phyloP scores from a whole-genome alignment of 2,113 vertebrate genomes.

The Rhipidura dahli region DNA sequence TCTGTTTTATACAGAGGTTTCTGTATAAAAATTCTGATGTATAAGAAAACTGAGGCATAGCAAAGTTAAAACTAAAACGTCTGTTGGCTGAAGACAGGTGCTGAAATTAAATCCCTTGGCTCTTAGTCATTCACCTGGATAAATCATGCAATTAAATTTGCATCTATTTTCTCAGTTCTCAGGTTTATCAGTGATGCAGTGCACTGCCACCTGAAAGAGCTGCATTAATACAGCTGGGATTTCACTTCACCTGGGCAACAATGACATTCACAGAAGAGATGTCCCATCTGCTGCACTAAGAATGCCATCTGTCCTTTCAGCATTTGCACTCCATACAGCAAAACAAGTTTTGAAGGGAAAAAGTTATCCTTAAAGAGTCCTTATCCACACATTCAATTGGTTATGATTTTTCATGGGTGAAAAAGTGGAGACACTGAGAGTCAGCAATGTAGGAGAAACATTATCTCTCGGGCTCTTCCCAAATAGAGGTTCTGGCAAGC shows the following conservation, averaged over 20 bases:
- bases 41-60: not conserved
- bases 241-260: constrained; percentile 53
- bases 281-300: constrained; percentile 49
- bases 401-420: not conserved
- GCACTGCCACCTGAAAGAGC: constrained; percentile 19
- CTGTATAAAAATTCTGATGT: not conserved
- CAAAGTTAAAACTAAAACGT: not conserved
- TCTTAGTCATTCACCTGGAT: not conserved
- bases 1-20: not conserved
- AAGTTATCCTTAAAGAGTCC: not conserved
- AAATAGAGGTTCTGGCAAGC: not conserved
- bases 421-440: not conserved
- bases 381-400: not conserved
- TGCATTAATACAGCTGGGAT: constrained; percentile 27
- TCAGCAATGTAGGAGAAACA: not conserved
- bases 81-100: not conserved
- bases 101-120: constrained; percentile 15
- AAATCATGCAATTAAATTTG: constrained; percentile 47
- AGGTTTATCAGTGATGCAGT: constrained; percentile 23
- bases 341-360: not conserved
- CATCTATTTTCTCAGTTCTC: constrained; percentile 21
- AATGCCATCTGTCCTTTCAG: constrained; percentile 39
- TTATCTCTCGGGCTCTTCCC: not conserved
- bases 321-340: not conserved
- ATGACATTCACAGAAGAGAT: constrained; percentile 51